Base-by-base conservation (phyloP, 2,797 vertebrate species). In the Pampus argenteus region DNA sequence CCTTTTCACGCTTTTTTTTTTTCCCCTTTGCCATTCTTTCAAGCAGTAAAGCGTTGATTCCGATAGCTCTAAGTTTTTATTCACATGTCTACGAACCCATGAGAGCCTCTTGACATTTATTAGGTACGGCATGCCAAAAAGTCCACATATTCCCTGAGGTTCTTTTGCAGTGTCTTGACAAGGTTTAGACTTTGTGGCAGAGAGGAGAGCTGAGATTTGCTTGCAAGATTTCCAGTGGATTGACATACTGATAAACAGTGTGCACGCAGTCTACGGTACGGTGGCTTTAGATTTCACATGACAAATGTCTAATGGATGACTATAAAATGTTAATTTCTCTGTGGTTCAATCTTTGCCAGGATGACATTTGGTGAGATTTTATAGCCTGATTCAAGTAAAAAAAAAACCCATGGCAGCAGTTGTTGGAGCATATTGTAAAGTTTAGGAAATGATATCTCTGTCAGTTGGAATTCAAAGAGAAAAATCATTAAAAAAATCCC, bases 61-160 rank as follows among this genome's bases (percentile, higher is more conserved):
- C 3, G 22, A 69, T 60, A 20, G 50, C 72, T 74, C 15, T 9
- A 47, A 51, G 52, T 81, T 84, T 74, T 56, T 56, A 78, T 79
- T 82, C 64, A 29, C 63, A 74, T 65, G 36, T 74, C 76, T 63
- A 47, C 72, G 82, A 73, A 74, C 61, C 71, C 76, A 81, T 42
- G 68, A 59, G 58, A 79, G 64, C 74, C 47, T 75, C 65, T 71
- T 89, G 86, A 87, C 83, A 84, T 89, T 85, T 84, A 90, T 85
- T 81, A 60, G 74, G 52, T 48, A 26, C 3, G 49, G 51, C 71
- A 71, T 82, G 69, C 66, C 77, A 81, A 66, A 88, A 85, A 78
- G 76, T 79, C 74, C 66, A 72, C 47, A 45, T 45, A 62, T 76
- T 79, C 71, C 80, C 70, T 18, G 31, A 73, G 80, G 81, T 78